These are phyloP conservation scores for Macropis europaea DNA, from an alignment of 2,888 invertebrate species.

Conservation along the genomic window DNA sequence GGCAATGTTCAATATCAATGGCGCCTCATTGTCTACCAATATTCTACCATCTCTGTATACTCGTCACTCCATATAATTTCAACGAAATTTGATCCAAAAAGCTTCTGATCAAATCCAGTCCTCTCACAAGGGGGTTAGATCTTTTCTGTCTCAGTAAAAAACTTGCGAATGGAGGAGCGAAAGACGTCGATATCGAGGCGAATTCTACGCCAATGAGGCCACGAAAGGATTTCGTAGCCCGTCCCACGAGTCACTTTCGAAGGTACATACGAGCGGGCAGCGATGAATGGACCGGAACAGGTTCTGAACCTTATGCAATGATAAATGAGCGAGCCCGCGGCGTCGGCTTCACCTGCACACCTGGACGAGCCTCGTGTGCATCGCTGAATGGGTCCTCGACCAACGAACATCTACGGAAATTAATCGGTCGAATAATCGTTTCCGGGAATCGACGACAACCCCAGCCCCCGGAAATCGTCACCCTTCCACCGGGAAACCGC, in stretches of 20 bases:
- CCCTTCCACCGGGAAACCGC: no score
- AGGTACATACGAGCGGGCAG: conserved; percentile 56
- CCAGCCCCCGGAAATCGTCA: conserved; percentile 9
- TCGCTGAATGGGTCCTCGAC: conserved; percentile 50
- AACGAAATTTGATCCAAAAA: no score
- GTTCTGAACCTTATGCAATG: conserved; percentile 77
- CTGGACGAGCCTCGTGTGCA: conserved; percentile 43
- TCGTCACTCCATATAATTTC: no score
- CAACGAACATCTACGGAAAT: conserved; percentile 36
- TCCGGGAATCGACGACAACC: conserved; percentile 23
- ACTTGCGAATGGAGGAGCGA: no score
- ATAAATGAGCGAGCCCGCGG: conserved; percentile 71
- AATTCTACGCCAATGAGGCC: conserved; percentile 51
- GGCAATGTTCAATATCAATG: no score
- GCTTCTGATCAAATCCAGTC: no score
- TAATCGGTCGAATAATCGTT: conserved; percentile 50
- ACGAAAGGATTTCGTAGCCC: conserved; percentile 40
- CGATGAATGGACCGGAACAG: conserved; percentile 77
- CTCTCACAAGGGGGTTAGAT: neutral
- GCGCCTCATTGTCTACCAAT: no score
- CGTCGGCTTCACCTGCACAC: conserved; percentile 62
- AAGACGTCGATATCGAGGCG: neutral
- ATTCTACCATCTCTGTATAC: no score
- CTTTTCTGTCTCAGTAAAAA: neutral
- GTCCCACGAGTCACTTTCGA: conserved; percentile 62